Evolutionary conservation across 2,797 vertebrate genomes (phyloP).

Genomic region (Cacajao melanocephalus): DNA sequence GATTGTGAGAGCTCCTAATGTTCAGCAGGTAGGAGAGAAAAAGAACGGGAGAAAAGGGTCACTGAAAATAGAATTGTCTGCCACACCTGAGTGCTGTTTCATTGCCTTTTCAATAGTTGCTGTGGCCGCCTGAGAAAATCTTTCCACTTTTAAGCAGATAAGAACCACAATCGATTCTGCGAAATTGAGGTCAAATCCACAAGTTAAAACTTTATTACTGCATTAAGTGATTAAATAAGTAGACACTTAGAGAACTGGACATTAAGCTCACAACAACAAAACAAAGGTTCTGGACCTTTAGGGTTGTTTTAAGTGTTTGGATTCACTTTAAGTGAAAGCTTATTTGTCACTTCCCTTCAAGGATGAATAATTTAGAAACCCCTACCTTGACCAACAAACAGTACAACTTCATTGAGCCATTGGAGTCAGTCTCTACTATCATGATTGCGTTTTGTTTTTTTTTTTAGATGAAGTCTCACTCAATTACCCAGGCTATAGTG

Average conservation of each 20-base stretch:
- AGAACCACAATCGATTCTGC: constrained; percentile 47
- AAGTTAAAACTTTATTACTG: constrained; percentile 26
- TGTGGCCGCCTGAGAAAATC: constrained; percentile 39
- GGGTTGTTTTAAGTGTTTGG: not conserved
- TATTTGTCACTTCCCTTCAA: constrained; percentile 18
- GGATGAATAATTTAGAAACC: not conserved
- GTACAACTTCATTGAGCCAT: not conserved
- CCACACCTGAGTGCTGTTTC: not conserved
- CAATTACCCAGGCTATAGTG: too few species aligned
- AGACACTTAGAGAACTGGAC: not conserved
- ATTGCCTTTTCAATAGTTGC: constrained; percentile 26
- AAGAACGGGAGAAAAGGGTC: constrained; percentile 13
- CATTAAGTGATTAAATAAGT: not conserved
- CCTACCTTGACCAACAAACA: not conserved
- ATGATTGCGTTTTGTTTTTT: not conserved
- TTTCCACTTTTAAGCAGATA: constrained; percentile 45
- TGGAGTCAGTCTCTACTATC: not conserved
- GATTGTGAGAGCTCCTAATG: not conserved
- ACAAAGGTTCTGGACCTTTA: not conserved
- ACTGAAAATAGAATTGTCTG: constrained; percentile 22
- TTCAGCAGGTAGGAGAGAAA: not conserved
- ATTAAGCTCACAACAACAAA: not conserved
- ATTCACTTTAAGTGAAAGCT: not conserved
- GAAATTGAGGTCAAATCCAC: constrained; percentile 54
- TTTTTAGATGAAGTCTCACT: too few species aligned